These are phyloP conservation scores for Rhimphoctona megacephalus DNA, from an alignment of 2,888 invertebrate species.

Conservation along the genomic window DNA sequence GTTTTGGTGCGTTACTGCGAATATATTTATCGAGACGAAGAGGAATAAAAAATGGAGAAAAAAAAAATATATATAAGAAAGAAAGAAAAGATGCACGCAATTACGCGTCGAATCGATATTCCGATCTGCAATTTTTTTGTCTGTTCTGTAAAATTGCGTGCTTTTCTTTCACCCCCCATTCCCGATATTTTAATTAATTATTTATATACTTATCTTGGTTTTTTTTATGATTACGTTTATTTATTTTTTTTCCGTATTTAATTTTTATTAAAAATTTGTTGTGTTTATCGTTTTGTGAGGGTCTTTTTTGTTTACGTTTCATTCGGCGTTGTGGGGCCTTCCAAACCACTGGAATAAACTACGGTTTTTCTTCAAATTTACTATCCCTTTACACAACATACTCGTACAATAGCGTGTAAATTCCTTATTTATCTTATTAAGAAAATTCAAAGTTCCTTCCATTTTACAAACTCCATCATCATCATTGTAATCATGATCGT, in stretches of 20 bases:
- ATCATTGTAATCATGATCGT: conserved; percentile 1
- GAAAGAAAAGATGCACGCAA: conserved; percentile 9
- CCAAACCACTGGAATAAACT: conserved; percentile 80
- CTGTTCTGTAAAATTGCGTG: conserved; percentile 28
- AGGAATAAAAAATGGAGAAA: conserved; percentile 1
- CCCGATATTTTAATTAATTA: conserved; percentile 39
- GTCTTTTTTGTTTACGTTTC: conserved; percentile 56
- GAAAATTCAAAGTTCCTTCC: conserved; percentile 77
- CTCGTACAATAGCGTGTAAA: conserved; percentile 79
- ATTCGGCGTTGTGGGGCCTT: conserved; percentile 73
- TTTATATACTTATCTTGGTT: conserved; percentile 46
- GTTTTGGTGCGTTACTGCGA: conserved; percentile 19
- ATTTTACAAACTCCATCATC: conserved; percentile 66
- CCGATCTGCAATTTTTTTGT: conserved; percentile 5
- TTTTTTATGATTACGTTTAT: conserved; percentile 19
- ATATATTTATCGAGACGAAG: conserved; percentile 22
- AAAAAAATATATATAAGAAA: too few species aligned
- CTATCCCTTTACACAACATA: conserved; percentile 80
- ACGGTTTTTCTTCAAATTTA: conserved; percentile 78
- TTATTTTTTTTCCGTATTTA: conserved; percentile 45
- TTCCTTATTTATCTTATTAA: conserved; percentile 79
- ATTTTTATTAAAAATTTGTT: conserved; percentile 51
- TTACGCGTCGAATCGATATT: conserved; percentile 33
- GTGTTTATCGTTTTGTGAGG: conserved; percentile 41
- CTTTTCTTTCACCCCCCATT: conserved; percentile 11